Base-by-base conservation (phyloP, 2,888 invertebrate genomes). In the Slavum lentiscoides region DNA sequence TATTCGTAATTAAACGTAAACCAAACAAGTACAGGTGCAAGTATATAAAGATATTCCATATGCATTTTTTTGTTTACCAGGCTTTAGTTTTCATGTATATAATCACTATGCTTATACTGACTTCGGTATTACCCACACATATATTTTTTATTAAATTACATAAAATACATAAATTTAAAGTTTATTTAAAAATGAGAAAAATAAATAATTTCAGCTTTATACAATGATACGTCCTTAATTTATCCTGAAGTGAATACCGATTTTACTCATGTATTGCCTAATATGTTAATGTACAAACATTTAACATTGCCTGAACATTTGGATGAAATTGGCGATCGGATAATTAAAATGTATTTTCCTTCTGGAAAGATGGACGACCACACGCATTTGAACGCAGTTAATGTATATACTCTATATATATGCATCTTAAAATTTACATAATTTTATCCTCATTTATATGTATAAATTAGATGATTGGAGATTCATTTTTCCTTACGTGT, bases 381-480 rank as follows among this genome's bases (percentile, higher is more conserved):
- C 11, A 67, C 21, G 11, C 55, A 55, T 13, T 61, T 15, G n/a
- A 62, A 66, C 8, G 17, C 72, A 11, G 80, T 80, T 0, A 30
- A 80, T 6, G 80, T 80, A 70, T 1, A 13, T 23, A 55, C 17
- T 19, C 7, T 55, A 3, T 21, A 21, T n/a, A n/a, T n/a, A n/a
- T n/a, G 13, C 1, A 8, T 1, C n/a, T 55, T 55, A 11, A 49
- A 55, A 55, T 55, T 55, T 17, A 7, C 4, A 19, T 2, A 55
- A 13, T 2, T 15, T 59, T 37, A n/a, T 4, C 15, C 17, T 64
- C 17, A 37, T n/a, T 53, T 53, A n/a, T 55, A 17, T 39, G n/a
- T 55, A 21, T 30, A 5, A 9, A 43, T 6, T 49, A 82, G 82
- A 74, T 82, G 80, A 43, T 80, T 6, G 37, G 74, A 7, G 75